These are phyloP conservation scores for Zonitis immaculata DNA, from an alignment of 2,888 invertebrate species.

Conservation along the genomic window DNA sequence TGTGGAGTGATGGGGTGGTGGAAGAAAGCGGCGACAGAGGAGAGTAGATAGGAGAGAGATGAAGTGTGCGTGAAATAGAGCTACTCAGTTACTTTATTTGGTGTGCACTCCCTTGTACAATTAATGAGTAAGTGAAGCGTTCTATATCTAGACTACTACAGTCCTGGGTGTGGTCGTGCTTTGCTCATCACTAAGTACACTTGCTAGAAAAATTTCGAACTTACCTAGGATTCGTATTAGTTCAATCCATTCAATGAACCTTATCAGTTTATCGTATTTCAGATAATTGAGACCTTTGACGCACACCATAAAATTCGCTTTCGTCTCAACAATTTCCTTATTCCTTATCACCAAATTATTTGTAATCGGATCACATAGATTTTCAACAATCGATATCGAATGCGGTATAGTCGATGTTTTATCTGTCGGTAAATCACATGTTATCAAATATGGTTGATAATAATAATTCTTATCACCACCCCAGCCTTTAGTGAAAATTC, in stretches of 20 bases:
- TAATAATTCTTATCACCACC: slow-evolving; percentile 87
- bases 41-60: too few relatives aligned
- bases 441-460: slow-evolving; percentile 85
- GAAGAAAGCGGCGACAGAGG: too few relatives aligned
- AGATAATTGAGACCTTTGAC: slow-evolving; percentile 92
- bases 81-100: too few relatives aligned
- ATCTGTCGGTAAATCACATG: slow-evolving; percentile 80
- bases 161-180: too few relatives aligned
- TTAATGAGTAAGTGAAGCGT: too few relatives aligned
- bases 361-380: slow-evolving; percentile 76
- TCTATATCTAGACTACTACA: too few relatives aligned
- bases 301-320: slow-evolving; percentile 84
- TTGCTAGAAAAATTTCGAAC: too few relatives aligned
- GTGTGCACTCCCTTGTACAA: too few relatives aligned
- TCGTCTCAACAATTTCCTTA: slow-evolving; percentile 60
- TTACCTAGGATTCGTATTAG: slow-evolving; percentile 78
- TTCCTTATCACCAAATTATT: slow-evolving; percentile 75
- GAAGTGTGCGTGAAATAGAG: too few relatives aligned
- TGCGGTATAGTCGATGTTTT: slow-evolving; percentile 70
- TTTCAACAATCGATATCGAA: slow-evolving; percentile 81
- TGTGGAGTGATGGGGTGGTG: too few relatives aligned
- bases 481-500: slow-evolving; percentile 92
- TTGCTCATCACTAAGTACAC: too few relatives aligned
- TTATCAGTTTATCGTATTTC: slow-evolving; percentile 83
- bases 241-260: slow-evolving; percentile 93